Percentiles rank a stretch among this genome's conserved stretches.
Conservation (phyloP, 2,797 vertebrate species). For the Bucorvus abyssinicus region DNA sequence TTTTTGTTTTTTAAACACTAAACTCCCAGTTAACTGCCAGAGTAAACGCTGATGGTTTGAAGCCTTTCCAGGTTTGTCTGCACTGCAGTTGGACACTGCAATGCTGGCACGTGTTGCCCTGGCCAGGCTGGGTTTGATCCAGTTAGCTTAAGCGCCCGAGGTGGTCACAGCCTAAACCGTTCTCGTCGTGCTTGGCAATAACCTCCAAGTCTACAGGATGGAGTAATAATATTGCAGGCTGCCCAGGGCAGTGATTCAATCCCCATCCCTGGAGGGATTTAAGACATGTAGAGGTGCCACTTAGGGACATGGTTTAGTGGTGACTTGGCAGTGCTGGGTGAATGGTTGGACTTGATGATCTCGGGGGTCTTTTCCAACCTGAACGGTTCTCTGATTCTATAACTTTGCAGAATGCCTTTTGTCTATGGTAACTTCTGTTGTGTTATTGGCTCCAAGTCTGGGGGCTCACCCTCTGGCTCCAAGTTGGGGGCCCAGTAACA, state of each 20-base stretch:
- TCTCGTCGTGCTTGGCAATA: neutral
- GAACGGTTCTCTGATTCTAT: neutral
- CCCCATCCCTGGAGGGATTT: neutral
- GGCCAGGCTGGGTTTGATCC: neutral
- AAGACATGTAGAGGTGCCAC: neutral
- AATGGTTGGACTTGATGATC: neutral
- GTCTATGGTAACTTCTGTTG: neutral
- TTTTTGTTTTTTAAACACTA: neutral
- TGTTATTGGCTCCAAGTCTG: neutral
- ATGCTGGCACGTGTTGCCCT: neutral
- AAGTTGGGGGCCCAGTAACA: neutral
- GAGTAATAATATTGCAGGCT: neutral
- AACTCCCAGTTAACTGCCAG: neutral
- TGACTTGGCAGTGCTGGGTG: neutral
- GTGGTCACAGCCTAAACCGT: neutral
- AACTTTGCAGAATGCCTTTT: neutral
- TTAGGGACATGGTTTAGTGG: neutral
- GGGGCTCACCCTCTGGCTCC: neutral
- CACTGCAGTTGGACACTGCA: rapidly evolving
- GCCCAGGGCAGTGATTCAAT: neutral
- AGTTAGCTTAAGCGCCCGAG: neutral
- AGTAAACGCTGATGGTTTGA: neutral
- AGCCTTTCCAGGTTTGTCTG: neutral
- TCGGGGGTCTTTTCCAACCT: neutral
- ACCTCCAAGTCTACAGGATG: neutral